Base-by-base conservation (phyloP, 2,888 invertebrate genomes). In the Exephanes ischioxanthus region DNA sequence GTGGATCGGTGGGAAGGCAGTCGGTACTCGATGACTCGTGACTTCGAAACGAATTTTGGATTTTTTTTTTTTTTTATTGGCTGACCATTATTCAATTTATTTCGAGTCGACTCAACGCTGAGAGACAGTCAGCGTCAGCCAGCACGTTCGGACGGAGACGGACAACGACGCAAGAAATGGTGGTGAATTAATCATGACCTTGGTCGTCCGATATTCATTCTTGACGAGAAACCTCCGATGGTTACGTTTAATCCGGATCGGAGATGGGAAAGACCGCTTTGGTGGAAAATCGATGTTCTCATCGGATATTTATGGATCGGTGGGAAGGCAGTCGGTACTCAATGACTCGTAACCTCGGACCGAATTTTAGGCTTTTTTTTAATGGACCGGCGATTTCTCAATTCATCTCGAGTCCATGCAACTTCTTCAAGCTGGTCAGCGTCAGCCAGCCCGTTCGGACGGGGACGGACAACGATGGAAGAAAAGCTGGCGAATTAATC, bases 401-500 rank as follows among this genome's bases (percentile, higher is more conserved):
- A 37, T 37, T 37, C 0, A 37, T 7, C 7, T 37, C 37, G 1
- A 7, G 7, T 37, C 7, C 1, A 6, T 5, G 4, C 37, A 7
- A 37, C 7, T 1, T 6, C 37, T 37, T 7, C 5, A 6, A 37
- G 37, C 9, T 58, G 26, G 61, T 67, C 67, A 58, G 55, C 67
- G 51, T 55, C 68, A 63, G 63, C 53, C 51, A 26, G 75, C 9
- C 9, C 55, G 22, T 19, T 11, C 7, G 26, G 26, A 26, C 63
- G 16, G 16, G 14, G 26, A 37, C 61, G 16, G 16, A 11, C 37
- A 63, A 45, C 68, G 76, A 66, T 55, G 77, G 70, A 78, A 83
- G 77, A 85, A 87, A 87, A 83, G 78, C 72, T 88, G 80, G 85
- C 85, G 89, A 88, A 90, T 90, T 89, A 90, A 86, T 87, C 80